phyloP scores from a whole-genome alignment of 2,888 invertebrate species.

The Bembecia ichneumoniformis region DNA sequence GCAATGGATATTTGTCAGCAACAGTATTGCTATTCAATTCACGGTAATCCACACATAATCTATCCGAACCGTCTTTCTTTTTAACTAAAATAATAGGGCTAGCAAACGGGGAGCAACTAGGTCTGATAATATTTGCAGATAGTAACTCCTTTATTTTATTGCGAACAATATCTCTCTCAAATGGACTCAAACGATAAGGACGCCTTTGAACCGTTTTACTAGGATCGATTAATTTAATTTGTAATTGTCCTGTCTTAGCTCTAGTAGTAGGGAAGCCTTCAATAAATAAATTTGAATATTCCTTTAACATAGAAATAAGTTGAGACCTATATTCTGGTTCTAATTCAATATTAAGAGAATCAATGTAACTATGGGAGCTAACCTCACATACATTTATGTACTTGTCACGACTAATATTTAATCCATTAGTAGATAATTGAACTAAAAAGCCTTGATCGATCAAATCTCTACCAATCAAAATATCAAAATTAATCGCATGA shows the following conservation, averaged over 20 bases:
- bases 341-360: too few species aligned
- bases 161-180: background rate
- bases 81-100: conserved; percentile 9
- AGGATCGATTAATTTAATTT: conserved; percentile 3
- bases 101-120: conserved; percentile 5
- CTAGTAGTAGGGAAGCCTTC: conserved; percentile 1
- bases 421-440: too few species aligned
- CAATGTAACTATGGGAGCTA: too few species aligned
- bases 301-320: too few species aligned
- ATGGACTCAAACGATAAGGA: conserved; percentile 1
- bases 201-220: conserved; percentile 2
- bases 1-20: conserved; percentile 3
- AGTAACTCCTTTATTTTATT: conserved; percentile 1
- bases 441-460: too few species aligned
- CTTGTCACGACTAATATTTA: too few species aligned
- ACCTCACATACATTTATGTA: too few species aligned
- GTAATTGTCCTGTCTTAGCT: conserved; percentile 1
- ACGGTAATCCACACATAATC: conserved; percentile 11
- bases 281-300: too few species aligned
- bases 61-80: conserved; percentile 10
- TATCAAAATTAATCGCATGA: too few species aligned
- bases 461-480: too few species aligned
- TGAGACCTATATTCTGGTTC: too few species aligned
- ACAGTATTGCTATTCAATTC: conserved; percentile 10
- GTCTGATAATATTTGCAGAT: conserved; percentile 2